Base-by-base conservation (phyloP, 2,113 vertebrate genomes). In the Apodemus sylvaticus region DNA sequence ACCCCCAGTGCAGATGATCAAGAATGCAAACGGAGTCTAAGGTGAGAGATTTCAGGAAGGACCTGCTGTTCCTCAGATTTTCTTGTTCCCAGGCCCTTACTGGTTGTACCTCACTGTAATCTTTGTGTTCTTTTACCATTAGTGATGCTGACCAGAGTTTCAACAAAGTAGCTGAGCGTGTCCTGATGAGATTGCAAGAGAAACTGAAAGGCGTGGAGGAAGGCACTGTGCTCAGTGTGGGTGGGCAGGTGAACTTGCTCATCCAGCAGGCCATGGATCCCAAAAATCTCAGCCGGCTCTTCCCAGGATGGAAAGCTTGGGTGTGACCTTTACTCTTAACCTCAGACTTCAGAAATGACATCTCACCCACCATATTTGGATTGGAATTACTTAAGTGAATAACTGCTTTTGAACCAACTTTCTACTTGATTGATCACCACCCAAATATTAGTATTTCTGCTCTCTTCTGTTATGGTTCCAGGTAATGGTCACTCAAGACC, bases 261-360 rank as follows among this genome's bases (percentile, higher is more conserved):
- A 99, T 99, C 87, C 99, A 99, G 83, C 99, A 99, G 97, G 99
- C 99, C 97, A 99, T 99, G 99, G 99, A 99, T 98, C 99, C 99
- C 66, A 99, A 99, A 98, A 99, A 99, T 92, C 99, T 99, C 91
- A 99, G 99, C 98, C 98, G 97, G 0, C 99, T 99, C 86, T 99
- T 99, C 97, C 98, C 98, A 0, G 99, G 99, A 4, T 99, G 99
- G 99, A 99, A 99, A 96, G 98, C 99, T 68, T 99, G 99, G 99
- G 99, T 99, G 76, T 99, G 97, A 99, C 77, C 51, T 68, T 92
- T 64, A 74, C 74, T 51, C 48, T 93, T 39, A 71, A 60, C 60
- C 60, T 93, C 62, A 71, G 4, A 76, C 22, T 77, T 89, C 62
- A 73, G 60, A 76, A 91, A 71, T 79, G 58, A 31, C 34, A 64